These are phyloP conservation scores for Thalassophryne amazonica DNA, from an alignment of 2,797 vertebrate species.

Conservation along the genomic window DNA sequence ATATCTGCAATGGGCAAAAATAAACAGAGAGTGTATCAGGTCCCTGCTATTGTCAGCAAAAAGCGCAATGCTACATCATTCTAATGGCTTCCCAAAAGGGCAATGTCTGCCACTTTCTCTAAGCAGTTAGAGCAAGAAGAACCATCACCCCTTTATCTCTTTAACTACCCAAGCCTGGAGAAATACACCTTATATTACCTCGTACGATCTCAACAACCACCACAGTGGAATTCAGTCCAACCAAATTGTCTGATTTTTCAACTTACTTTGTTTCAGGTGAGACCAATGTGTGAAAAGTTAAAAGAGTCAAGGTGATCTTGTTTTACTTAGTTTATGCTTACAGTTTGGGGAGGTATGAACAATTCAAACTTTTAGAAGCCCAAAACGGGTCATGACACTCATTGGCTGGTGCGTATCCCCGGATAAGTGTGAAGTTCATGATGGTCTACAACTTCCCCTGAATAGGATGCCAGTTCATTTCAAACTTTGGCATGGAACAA, in stretches of 20 bases:
- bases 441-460: no score
- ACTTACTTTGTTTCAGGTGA: constrained; percentile 22
- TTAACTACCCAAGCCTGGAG: constrained; percentile 48
- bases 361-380: no score
- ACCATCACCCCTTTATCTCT: constrained; percentile 49
- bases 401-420: no score
- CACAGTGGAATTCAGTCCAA: constrained; percentile 30
- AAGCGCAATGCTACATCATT: constrained; percentile 57
- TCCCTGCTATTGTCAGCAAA: constrained; percentile 63
- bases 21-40: constrained; percentile 64
- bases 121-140: constrained; percentile 36
- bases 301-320: no score
- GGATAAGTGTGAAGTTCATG: no score
- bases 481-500: no score
- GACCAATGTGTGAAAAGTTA: constrained; percentile 15
- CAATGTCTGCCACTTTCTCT: constrained; percentile 50
- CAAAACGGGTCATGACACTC: no score
- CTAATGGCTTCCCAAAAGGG: constrained; percentile 63
- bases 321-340: no score
- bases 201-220: constrained; percentile 34
- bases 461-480: no score
- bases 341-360: no score
- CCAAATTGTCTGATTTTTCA: constrained; percentile 40
- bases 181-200: constrained; percentile 41
- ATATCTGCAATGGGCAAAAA: constrained; percentile 68